Base-by-base conservation (phyloP, 2,113 vertebrate genomes). In the Hoplias malabaricus region DNA sequence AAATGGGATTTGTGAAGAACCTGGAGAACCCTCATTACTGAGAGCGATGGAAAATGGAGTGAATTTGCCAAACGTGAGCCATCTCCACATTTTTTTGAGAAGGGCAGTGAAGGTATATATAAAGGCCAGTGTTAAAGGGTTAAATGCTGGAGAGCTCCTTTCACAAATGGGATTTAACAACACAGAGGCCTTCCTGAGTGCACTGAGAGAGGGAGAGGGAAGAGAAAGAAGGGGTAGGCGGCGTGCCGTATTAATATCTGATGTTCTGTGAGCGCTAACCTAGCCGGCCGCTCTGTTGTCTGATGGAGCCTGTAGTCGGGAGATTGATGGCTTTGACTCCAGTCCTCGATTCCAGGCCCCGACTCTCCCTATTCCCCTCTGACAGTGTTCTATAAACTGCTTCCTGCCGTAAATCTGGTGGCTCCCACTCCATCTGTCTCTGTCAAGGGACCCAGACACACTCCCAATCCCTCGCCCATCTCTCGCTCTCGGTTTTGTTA, bases 381-480 rank as follows among this genome's bases (percentile, higher is more conserved):
- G 91, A 90, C 88, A 86, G 87, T 86, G 84, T 89, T 91, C 91
- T 90, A 91, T 90, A 89, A 91, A 91, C 90, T 88, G 89, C 90
- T 90, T 91, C 87, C 88, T 87, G 86, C 86, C 83, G 87, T 89
- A 90, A 91, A 89, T 87, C 83, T 86, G 87, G 86, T 79, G 78
- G 84, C 85, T 88, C 87, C 87, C 86, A 79, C 85, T 89, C 88
- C 91, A 91, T 92, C 87, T 87, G 88, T 91, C 91, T 92, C 88
- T 92, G 91, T 90, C 89, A 88, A 59, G 82, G 78, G 79, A 80
- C 69, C 79, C 77, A 73, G 66, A 84, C 69, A 85, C 50, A 63
- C 75, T 31, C 61, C 65, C 63, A 16, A 75, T 59, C 59, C 53
- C 53, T 61, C 36, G n/a, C 57, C 29, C 25, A 61, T 73, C 65